These are phyloP conservation scores for Platygyra sinensis DNA, from an alignment of 64 coral and sea anemone species.

Conservation along the genomic window DNA sequence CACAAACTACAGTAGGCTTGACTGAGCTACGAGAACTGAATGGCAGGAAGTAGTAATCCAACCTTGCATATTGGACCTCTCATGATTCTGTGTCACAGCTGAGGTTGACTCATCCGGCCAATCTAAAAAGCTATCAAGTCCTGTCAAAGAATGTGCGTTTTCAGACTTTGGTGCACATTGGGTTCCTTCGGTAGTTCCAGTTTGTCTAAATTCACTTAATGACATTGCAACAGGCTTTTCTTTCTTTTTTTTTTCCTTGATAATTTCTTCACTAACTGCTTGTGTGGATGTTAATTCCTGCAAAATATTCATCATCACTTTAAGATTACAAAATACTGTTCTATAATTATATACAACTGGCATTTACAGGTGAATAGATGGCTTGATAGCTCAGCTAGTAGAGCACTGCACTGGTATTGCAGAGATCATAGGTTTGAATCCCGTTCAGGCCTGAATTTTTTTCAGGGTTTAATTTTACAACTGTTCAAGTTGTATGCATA, in stretches of 20 bases:
- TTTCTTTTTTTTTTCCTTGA: slow-evolving; percentile 61
- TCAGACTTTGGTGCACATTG: neutral
- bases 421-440: too few species aligned
- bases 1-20: too few species aligned
- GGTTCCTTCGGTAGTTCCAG: neutral
- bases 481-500: too few species aligned
- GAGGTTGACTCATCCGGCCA: slow-evolving; percentile 1
- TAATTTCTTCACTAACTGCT: slow-evolving; percentile 22
- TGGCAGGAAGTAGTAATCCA: neutral
- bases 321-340: neutral
- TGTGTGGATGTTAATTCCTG: neutral
- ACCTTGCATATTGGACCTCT: neutral
- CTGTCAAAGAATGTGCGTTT: neutral
- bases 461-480: too few species aligned
- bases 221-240: slow-evolving; percentile 67
- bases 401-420: too few species aligned
- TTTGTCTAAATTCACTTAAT: slow-evolving; percentile 73
- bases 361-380: too few species aligned
- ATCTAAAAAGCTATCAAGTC: slow-evolving; percentile 19
- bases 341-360: neutral
- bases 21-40: too few species aligned
- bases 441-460: too few species aligned
- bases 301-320: neutral
- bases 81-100: neutral
- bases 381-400: too few species aligned